These are phyloP conservation scores for Tolypeutes matacus DNA, from an alignment of 2,797 vertebrate genomes.

Conservation along the genomic window DNA sequence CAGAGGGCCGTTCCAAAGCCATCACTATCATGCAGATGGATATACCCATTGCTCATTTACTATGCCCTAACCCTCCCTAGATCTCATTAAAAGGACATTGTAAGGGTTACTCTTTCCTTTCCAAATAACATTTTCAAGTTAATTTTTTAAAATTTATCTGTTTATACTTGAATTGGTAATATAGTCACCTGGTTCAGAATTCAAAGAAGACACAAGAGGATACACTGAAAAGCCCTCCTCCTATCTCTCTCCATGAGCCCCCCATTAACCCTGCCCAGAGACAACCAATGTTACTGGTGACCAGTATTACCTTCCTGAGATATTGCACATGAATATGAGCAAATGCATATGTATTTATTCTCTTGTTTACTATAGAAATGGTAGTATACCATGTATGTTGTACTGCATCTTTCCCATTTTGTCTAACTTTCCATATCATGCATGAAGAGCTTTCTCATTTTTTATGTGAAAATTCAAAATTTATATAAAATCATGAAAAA, in stretches of 20 bases:
- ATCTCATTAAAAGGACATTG: neutral
- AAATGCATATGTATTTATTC: neutral
- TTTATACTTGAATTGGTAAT: neutral
- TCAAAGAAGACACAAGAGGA: neutral
- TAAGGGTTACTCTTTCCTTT: neutral
- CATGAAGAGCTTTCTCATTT: neutral
- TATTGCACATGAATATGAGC: neutral
- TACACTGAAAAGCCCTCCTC: neutral
- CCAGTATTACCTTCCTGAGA: neutral
- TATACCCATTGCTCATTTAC: neutral
- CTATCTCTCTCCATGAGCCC: neutral
- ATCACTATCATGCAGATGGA: neutral
- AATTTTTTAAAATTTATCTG: neutral
- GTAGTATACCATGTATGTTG: neutral
- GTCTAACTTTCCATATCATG: neutral
- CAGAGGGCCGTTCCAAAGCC: neutral
- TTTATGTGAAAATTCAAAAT: constrained; percentile 27
- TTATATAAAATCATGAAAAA: neutral
- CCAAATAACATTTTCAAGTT: neutral
- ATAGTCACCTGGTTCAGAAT: neutral
- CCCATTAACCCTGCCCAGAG: neutral
- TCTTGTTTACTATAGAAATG: neutral
- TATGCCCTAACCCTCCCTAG: neutral
- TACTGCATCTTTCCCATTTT: neutral
- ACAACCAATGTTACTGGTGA: neutral